Conservation (phyloP, 2,113 vertebrate species). For the Maccullochella peelii region DNA sequence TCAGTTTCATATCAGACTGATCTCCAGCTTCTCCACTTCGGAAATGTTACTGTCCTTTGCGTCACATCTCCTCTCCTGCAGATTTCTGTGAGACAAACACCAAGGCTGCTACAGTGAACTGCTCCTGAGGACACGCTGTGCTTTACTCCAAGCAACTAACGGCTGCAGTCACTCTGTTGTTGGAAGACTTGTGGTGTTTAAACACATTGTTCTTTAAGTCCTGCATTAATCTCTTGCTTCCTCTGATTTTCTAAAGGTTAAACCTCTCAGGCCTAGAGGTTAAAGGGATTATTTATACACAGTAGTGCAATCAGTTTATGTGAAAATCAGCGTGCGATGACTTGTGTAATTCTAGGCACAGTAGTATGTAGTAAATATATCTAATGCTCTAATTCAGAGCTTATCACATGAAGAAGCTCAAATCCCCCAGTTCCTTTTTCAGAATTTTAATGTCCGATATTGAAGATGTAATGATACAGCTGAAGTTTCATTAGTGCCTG, state of each 20-base stretch:
- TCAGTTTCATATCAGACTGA: background rate
- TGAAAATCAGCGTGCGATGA: background rate
- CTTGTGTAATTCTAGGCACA: background rate
- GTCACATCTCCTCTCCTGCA: constrained; percentile 11
- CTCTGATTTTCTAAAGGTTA: constrained; percentile 44
- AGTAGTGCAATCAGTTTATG: background rate
- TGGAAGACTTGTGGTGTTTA: constrained; percentile 35
- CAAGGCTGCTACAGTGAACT: constrained; percentile 7
- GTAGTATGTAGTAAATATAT: background rate
- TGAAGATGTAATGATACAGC: constrained; percentile 44
- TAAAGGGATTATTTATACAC: constrained; percentile 35
- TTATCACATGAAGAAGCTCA: background rate
- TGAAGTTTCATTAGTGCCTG: constrained; percentile 50
- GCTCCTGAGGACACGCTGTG: constrained; percentile 29
- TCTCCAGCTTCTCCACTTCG: background rate
- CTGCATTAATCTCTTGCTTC: constrained; percentile 39
- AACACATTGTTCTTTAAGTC: constrained; percentile 55
- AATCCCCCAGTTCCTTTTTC: background rate
- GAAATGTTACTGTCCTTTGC: constrained; percentile 10
- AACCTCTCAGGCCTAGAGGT: constrained; percentile 23
- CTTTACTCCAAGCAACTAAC: constrained; percentile 31
- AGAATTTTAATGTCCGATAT: background rate
- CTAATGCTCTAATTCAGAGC: constrained; percentile 1
- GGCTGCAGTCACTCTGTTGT: constrained; percentile 36
- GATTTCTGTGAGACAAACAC: constrained; percentile 28